phyloP scores from a whole-genome alignment of 2,113 vertebrate species.

The Panurus biarmicus region DNA sequence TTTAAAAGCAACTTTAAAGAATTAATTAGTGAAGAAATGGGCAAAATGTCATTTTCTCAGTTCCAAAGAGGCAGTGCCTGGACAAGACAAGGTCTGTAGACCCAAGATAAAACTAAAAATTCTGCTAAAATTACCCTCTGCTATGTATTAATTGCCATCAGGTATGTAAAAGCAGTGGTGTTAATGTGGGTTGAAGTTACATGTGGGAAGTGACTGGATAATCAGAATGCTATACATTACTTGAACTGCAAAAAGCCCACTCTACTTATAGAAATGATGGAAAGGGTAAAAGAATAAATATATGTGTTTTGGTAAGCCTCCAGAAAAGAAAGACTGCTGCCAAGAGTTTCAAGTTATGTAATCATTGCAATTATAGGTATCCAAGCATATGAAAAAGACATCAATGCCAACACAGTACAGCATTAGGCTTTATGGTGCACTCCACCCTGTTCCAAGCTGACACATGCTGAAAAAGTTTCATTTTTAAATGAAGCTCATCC shows the following conservation, averaged over 20 bases:
- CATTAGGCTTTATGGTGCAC: neutral
- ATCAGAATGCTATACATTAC: neutral
- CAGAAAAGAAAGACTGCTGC: neutral
- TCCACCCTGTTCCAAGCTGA: neutral
- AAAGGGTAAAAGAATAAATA: neutral
- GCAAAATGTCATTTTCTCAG: constrained; percentile 47
- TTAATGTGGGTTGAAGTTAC: constrained; percentile 1
- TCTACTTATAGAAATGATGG: neutral
- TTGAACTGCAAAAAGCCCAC: neutral
- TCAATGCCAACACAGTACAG: neutral
- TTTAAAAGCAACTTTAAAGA: neutral
- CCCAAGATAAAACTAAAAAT: constrained; percentile 58
- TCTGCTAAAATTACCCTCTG: constrained; percentile 27
- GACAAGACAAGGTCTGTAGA: constrained; percentile 26
- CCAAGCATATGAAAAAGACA: neutral
- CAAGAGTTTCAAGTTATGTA: neutral
- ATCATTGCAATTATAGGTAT: neutral
- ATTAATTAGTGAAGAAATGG: constrained; percentile 55
- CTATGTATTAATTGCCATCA: constrained; percentile 26
- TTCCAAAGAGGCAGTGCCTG: constrained; percentile 32
- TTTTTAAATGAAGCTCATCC: neutral
- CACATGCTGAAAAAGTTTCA: neutral
- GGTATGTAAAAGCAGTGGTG: neutral
- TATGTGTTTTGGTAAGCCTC: neutral
- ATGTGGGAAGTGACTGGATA: neutral